A percentile compares a stretch with the other conserved stretches of the same genome.
Conservation (phyloP, 2,888 invertebrate species). For the Phortica okadai region DNA sequence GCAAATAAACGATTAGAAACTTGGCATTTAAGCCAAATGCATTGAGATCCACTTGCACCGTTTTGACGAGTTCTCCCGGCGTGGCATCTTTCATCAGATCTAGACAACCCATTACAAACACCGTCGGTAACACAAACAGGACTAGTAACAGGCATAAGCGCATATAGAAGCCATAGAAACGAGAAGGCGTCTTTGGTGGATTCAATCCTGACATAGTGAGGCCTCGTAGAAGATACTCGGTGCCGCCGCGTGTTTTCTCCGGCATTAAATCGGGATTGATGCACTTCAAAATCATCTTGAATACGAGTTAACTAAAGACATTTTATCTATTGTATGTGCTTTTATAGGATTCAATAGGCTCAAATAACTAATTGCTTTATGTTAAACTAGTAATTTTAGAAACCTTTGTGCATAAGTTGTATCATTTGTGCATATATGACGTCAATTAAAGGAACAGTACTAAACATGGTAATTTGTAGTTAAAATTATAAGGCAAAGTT, state of each 20-base stretch:
- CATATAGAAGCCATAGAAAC: not conserved
- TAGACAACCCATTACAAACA: not conserved
- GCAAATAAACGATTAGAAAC: not conserved
- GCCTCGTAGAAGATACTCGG: not conserved
- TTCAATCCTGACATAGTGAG: constrained; percentile 5
- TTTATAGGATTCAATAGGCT: not conserved
- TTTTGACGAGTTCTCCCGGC: constrained; percentile 13
- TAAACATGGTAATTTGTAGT: no score
- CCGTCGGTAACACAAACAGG: not conserved
- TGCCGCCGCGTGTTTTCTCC: not conserved
- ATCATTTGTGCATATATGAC: no score
- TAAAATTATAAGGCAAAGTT: no score
- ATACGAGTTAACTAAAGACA: not conserved
- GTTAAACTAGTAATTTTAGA: not conserved
- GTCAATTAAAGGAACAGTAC: no score
- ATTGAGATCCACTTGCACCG: constrained; percentile 8
- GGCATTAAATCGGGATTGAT: not conserved
- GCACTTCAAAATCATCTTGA: not conserved
- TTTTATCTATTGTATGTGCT: not conserved
- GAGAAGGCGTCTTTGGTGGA: not conserved
- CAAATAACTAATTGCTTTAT: not conserved
- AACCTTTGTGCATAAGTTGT: not conserved
- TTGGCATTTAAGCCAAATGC: not conserved
- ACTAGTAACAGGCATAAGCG: not conserved
- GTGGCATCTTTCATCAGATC: not conserved